Evolutionary conservation across 2,113 vertebrate genomes (phyloP).

Genomic region (Takifugu flavidus): DNA sequence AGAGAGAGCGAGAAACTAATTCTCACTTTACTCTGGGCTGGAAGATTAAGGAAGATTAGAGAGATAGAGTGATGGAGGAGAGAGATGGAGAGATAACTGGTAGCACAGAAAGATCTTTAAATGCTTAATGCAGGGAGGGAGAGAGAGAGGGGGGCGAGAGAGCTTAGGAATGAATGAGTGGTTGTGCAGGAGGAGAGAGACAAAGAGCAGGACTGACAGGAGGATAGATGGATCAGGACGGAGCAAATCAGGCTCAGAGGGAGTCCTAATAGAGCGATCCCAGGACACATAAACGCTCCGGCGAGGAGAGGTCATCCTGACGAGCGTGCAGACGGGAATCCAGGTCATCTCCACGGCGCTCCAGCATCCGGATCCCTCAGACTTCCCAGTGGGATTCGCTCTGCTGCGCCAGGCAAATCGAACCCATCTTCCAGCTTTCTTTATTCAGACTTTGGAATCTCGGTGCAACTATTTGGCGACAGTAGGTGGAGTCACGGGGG

Average conservation of each 20-base stretch:
- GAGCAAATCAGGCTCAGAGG: slow-evolving; percentile 54
- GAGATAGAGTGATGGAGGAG: slow-evolving; percentile 59
- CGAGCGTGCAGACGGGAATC: slow-evolving; percentile 46
- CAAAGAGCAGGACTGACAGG: slow-evolving; percentile 34
- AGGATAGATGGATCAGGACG: slow-evolving; percentile 50
- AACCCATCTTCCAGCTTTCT: slow-evolving; percentile 55
- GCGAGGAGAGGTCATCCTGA: slow-evolving; percentile 38
- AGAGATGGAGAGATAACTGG: slow-evolving; percentile 73
- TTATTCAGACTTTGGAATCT: slow-evolving; percentile 52
- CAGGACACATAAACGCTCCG: slow-evolving; percentile 45
- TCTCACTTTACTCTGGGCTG: slow-evolving; percentile 78
- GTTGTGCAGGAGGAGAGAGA: slow-evolving; percentile 27
- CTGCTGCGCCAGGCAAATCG: slow-evolving; percentile 43
- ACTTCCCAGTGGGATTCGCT: slow-evolving; percentile 59
- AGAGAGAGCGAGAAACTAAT: slow-evolving; percentile 77
- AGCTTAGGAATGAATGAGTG: neutral
- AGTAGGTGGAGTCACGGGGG: slow-evolving; percentile 2
- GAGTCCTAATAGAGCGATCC: slow-evolving; percentile 46
- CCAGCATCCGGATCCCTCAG: slow-evolving; percentile 22
- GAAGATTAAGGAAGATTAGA: slow-evolving; percentile 79
- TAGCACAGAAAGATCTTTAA: slow-evolving; percentile 69
- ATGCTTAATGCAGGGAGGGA: slow-evolving; percentile 65
- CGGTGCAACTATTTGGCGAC: slow-evolving; percentile 35
- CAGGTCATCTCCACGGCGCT: slow-evolving; percentile 64
- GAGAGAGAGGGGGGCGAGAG: slow-evolving; percentile 19